phyloP scores from a whole-genome alignment of 2,888 invertebrate species.

The Koerneria pararmatus region DNA sequence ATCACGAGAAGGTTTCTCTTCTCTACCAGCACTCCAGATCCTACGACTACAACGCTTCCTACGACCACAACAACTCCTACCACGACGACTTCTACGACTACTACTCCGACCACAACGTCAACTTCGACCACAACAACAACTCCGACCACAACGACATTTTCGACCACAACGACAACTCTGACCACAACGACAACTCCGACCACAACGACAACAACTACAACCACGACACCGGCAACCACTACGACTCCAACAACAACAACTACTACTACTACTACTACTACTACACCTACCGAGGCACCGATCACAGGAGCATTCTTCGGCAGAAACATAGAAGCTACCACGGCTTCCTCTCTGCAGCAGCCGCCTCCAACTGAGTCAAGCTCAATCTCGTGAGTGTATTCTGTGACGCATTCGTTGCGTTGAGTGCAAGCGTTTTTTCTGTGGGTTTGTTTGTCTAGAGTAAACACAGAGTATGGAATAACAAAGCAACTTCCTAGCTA shows the following conservation, averaged over 20 bases:
- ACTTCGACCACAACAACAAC: slow-evolving; percentile 22
- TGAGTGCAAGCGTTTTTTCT: too few species aligned
- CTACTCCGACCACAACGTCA: slow-evolving; percentile 4
- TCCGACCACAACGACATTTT: slow-evolving; percentile 23
- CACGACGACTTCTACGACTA: slow-evolving; percentile 11
- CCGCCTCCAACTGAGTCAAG: neutral
- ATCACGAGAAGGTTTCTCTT: neutral
- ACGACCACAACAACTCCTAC: slow-evolving; percentile 13
- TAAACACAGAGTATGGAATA: too few species aligned
- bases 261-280: slow-evolving; percentile 21
- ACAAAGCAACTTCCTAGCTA: too few species aligned
- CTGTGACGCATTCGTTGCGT: too few species aligned
- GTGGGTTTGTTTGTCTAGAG: too few species aligned
- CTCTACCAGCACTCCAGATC: slow-evolving; percentile 6
- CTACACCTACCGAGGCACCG: slow-evolving; percentile 11
- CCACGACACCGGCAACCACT: slow-evolving; percentile 19
- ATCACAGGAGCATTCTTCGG: too few species aligned
- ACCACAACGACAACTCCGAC: slow-evolving; percentile 23
- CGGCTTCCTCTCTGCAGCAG: neutral
- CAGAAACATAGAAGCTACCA: too few species aligned
- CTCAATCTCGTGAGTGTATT: slow-evolving; percentile 19
- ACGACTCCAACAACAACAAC: neutral
- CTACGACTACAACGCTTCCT: slow-evolving; percentile 4
- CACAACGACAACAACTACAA: slow-evolving; percentile 7
- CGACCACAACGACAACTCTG: slow-evolving; percentile 19